Base-by-base conservation (phyloP, 1,140 invertebrate genomes). In the Zaprionus ghesquierei region DNA sequence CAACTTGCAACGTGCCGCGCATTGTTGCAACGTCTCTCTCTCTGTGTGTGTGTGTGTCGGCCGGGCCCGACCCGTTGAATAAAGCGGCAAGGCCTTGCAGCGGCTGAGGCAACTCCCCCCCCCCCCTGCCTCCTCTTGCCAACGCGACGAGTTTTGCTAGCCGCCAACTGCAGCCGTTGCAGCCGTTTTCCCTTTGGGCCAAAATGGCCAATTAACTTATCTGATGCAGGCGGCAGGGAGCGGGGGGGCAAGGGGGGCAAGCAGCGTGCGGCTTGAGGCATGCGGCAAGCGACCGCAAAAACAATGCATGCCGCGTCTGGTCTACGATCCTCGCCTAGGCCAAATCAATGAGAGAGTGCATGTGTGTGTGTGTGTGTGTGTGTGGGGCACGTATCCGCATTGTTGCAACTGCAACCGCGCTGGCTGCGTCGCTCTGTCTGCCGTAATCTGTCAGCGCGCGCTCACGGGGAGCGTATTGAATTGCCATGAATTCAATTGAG, bases 201-300 rank as follows among this genome's bases (percentile, higher is more conserved):
- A 87, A 87, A 87, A 80, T 71, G 81, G 81, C 82, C 81, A 86
- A 86, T 86, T 87, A 86, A 81, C 82, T 78, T 87, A 86, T 87
- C 82, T 87, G 78, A 86, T 86, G 75, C 50, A 62, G 65, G 68
- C 55, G 63, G 35, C 4, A 6, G 56, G 35, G n/a, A 8, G 59
- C 20, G 27, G 3, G 3, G 9, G 15, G 31, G 46, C 8, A 29
- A n/a, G 9, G 2, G 60, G 9, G 33, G 50, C 33, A 54, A 29
- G 61, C 41, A 31, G 61, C 60, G 50, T 60, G 49, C 53, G n/a
- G 29, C 53, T 18, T 20, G 10, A 15, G 49, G 50, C 27, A 46
- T 31, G 46, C 29, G 35, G 33, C 22, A 49, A 53, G 27, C 29
- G 29, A 20, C 20, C 38, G 53, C 38, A 50, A 68, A 41, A 72